Evolutionary conservation across 2,888 invertebrate genomes (phyloP).

Genomic region (Ethmia dodecea): DNA sequence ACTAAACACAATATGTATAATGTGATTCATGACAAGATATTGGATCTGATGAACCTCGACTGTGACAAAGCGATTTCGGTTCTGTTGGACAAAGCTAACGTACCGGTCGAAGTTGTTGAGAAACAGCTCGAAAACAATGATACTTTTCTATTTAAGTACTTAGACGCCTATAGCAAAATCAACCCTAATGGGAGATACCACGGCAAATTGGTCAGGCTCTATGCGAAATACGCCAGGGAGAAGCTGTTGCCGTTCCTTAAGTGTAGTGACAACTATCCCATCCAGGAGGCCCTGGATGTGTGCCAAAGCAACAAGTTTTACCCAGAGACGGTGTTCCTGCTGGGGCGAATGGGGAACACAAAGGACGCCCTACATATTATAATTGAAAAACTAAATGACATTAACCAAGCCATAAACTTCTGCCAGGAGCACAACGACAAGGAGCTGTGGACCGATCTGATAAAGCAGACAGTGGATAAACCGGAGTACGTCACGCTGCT

Average conservation of each 20-base stretch:
- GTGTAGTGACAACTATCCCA: slow-evolving; percentile 93
- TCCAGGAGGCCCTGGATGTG: slow-evolving; percentile 94
- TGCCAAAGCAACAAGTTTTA: slow-evolving; percentile 89
- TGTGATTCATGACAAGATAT: slow-evolving; percentile 90
- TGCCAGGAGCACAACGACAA: slow-evolving; percentile 97
- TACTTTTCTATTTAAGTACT: slow-evolving; percentile 88
- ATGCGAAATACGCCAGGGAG: slow-evolving; percentile 91
- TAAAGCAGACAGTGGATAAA: slow-evolving; percentile 90
- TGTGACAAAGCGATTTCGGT: slow-evolving; percentile 88
- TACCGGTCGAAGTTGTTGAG: slow-evolving; percentile 88
- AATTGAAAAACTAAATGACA: slow-evolving; percentile 89
- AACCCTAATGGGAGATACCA: slow-evolving; percentile 90
- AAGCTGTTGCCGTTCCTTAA: slow-evolving; percentile 93
- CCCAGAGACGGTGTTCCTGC: slow-evolving; percentile 95
- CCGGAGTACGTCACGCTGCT: slow-evolving; percentile 83
- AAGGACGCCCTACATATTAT: slow-evolving; percentile 95
- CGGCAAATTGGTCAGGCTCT: slow-evolving; percentile 90
- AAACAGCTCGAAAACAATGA: slow-evolving; percentile 86
- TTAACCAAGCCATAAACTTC: slow-evolving; percentile 96
- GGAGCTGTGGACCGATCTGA: slow-evolving; percentile 95
- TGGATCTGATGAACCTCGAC: slow-evolving; percentile 93
- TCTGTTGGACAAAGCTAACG: slow-evolving; percentile 82
- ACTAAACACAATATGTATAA: slow-evolving; percentile 88
- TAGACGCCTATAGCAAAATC: slow-evolving; percentile 90
- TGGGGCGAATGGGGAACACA: slow-evolving; percentile 93